phyloP scores from a whole-genome alignment of 2,113 vertebrate species.

The Hyperopisus bebe region DNA sequence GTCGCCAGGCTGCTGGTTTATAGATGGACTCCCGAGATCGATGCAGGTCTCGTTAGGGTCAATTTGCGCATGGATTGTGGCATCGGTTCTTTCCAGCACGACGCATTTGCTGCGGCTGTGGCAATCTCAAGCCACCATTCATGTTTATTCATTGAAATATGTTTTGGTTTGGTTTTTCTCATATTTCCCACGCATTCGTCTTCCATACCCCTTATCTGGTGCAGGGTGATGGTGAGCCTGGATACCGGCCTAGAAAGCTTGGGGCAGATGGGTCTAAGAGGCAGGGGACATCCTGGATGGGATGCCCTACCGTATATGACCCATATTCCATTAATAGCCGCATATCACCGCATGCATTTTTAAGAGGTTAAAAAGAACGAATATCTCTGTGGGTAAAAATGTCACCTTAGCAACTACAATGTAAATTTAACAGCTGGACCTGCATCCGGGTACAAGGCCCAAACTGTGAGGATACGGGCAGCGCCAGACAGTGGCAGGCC shows the following conservation, averaged over 20 bases:
- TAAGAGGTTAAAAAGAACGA: not conserved
- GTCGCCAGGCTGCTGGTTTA: not conserved
- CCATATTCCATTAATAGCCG: not conserved
- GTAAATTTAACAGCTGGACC: not conserved
- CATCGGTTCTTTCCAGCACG: not conserved
- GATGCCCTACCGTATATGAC: not conserved
- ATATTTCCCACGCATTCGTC: not conserved
- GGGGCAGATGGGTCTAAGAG: not conserved
- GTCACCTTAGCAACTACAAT: not conserved
- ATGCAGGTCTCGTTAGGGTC: not conserved
- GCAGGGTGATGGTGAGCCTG: not conserved
- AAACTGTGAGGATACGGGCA: not conserved
- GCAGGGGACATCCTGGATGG: not conserved
- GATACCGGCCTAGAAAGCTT: not conserved
- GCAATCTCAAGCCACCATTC: not conserved
- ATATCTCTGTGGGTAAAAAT: not conserved
- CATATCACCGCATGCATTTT: not conserved
- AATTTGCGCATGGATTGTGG: not conserved
- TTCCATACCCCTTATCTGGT: not conserved
- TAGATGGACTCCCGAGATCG: constrained; percentile 1
- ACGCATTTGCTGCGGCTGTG: not conserved
- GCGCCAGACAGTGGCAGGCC: not conserved
- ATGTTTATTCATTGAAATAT: not conserved
- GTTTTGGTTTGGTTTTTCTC: not conserved
- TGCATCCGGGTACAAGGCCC: not conserved